Evolutionary conservation across 2,888 invertebrate species (phyloP).

Genomic region (Tipula helvola): DNA sequence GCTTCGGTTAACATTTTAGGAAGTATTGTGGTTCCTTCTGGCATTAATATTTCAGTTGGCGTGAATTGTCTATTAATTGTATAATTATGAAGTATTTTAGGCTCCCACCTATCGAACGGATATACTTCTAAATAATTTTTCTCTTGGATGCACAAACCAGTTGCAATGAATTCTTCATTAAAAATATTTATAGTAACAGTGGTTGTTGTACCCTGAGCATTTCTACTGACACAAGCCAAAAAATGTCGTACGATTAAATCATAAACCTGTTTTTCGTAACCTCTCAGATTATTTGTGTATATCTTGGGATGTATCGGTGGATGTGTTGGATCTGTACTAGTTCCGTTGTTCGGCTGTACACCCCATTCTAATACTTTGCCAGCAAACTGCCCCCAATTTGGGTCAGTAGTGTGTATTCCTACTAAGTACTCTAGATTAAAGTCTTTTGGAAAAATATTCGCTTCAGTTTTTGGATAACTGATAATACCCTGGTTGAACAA

Average conservation of each 20-base stretch:
- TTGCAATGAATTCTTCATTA: slow-evolving; percentile 73
- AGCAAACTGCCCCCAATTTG: slow-evolving; percentile 83
- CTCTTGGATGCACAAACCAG: slow-evolving; percentile 79
- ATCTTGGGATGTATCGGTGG: slow-evolving; percentile 98
- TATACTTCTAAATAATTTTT: slow-evolving; percentile 93
- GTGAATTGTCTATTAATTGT: slow-evolving; percentile 41
- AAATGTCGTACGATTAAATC: slow-evolving; percentile 96
- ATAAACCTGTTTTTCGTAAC: slow-evolving; percentile 80
- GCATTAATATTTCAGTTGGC: slow-evolving; percentile 56
- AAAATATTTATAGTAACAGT: slow-evolving; percentile 73
- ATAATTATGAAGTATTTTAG: slow-evolving; percentile 76
- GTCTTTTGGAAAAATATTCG: slow-evolving; percentile 92
- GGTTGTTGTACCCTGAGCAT: slow-evolving; percentile 92
- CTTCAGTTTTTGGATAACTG: slow-evolving; percentile 98
- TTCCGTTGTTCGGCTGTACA: slow-evolving; percentile 82
- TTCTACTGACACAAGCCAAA: slow-evolving; percentile 88
- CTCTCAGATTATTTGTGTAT: slow-evolving; percentile 52
- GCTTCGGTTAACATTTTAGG: slow-evolving; percentile 92
- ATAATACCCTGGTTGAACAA: slow-evolving; percentile 91
- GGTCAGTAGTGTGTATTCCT: slow-evolving; percentile 56
- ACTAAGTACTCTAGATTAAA: slow-evolving; percentile 67
- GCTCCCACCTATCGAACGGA: slow-evolving; percentile 84
- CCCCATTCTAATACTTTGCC: slow-evolving; percentile 60
- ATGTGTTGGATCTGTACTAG: slow-evolving; percentile 95
- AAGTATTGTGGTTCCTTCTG: slow-evolving; percentile 71